phyloP scores from a whole-genome alignment of 2,888 invertebrate genomes.

The Drosophila yooni region DNA sequence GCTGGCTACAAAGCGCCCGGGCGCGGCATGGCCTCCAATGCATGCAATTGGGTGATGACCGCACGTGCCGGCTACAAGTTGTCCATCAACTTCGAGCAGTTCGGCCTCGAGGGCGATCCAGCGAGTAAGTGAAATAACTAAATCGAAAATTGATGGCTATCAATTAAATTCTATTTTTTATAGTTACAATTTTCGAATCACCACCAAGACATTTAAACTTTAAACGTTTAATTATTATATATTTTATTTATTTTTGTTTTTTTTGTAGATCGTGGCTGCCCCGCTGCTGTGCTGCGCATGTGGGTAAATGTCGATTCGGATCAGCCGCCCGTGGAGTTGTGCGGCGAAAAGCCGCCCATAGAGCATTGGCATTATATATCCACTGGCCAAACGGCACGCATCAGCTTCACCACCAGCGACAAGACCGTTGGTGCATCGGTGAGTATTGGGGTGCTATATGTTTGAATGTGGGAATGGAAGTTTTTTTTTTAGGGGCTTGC shows the following conservation, averaged over 20 bases:
- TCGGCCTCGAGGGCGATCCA: conserved; percentile 97
- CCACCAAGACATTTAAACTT: background rate
- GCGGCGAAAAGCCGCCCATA: conserved; percentile 92
- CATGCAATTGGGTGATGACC: conserved; percentile 98
- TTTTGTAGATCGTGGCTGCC: conserved; percentile 92
- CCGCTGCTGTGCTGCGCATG: conserved; percentile 94
- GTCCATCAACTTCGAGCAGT: conserved; percentile 95
- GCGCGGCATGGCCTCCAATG: conserved; percentile 92
- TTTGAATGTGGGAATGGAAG: background rate
- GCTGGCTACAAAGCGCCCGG: conserved; percentile 94
- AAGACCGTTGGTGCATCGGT: conserved; percentile 95
- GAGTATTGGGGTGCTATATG: conserved; percentile 29
- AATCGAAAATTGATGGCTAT: too few relatives aligned
- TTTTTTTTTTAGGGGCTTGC: background rate
- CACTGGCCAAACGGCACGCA: conserved; percentile 93
- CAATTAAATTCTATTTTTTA: background rate
- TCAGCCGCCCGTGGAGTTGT: conserved; percentile 93
- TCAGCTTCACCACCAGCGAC: conserved; percentile 97
- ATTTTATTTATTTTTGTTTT: too few relatives aligned
- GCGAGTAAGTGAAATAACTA: conserved; percentile 87
- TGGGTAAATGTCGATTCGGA: conserved; percentile 91
- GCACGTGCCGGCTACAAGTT: conserved; percentile 94
- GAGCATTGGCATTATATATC: conserved; percentile 94
- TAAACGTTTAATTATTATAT: background rate
- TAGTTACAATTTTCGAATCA: too few relatives aligned